Conservation (phyloP, 2,888 invertebrate species). For the Drosophila rellima region DNA sequence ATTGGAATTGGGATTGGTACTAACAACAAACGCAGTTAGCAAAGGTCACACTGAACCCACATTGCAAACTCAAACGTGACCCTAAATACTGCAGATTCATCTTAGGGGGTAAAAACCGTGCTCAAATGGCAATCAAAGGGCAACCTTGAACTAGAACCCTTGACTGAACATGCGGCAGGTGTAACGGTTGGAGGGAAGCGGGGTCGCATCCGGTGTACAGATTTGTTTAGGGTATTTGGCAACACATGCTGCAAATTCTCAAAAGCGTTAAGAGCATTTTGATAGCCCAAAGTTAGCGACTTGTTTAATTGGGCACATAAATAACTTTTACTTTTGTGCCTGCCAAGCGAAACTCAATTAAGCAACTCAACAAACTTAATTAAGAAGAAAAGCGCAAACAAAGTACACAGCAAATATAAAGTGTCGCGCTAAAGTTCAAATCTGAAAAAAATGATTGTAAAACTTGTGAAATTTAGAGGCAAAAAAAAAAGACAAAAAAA, state of each 20-base stretch:
- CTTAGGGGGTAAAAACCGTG: neutral
- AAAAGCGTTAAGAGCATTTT: conserved; percentile 38
- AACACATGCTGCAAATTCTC: conserved; percentile 43
- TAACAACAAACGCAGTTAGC: neutral
- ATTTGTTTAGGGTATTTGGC: conserved; percentile 35
- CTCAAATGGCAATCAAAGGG: conserved; percentile 14
- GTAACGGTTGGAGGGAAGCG: neutral
- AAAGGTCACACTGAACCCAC: neutral
- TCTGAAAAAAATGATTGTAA: conserved; percentile 28
- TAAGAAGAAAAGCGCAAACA: conserved; percentile 16
- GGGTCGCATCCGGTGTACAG: conserved; percentile 25
- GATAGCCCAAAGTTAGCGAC: conserved; percentile 47
- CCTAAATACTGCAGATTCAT: neutral
- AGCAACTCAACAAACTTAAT: conserved; percentile 33
- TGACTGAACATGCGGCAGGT: neutral
- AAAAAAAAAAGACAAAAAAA: conserved; percentile 31
- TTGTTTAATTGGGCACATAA: conserved; percentile 67
- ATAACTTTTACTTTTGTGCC: conserved; percentile 72
- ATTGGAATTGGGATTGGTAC: too few species aligned
- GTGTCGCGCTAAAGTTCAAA: conserved; percentile 62
- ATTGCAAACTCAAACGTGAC: conserved; percentile 2
- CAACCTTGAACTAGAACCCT: conserved; percentile 3
- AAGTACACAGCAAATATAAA: conserved; percentile 20
- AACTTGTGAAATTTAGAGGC: conserved; percentile 54
- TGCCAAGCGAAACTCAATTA: conserved; percentile 54